phyloP scores from a whole-genome alignment of 2,888 invertebrate species.

The Thereva unica region DNA sequence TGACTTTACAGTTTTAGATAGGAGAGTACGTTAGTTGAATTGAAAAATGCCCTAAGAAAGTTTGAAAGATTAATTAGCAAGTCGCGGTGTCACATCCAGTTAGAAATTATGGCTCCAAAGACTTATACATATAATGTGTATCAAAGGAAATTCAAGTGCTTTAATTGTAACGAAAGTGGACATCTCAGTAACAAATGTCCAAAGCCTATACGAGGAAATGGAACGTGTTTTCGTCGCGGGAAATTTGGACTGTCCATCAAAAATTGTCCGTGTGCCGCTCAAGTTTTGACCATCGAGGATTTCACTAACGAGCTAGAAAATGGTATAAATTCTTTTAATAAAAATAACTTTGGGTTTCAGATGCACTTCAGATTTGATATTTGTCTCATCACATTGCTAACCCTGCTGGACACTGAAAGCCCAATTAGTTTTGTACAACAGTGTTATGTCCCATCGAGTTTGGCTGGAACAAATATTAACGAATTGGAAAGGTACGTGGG shows the following conservation, averaged over 20 bases:
- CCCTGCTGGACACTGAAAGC: conserved; percentile 13
- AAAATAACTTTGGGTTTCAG: conserved; percentile 13
- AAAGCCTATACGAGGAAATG: not conserved
- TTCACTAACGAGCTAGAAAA: not conserved
- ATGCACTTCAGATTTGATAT: not conserved
- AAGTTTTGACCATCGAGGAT: conserved; percentile 13
- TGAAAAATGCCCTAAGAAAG: conserved; percentile 10
- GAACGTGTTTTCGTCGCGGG: conserved; percentile 7
- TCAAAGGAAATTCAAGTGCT: conserved; percentile 1
- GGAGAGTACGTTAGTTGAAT: not conserved
- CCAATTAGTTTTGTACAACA: conserved; percentile 8
- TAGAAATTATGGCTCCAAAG: not conserved
- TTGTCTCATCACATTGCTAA: not conserved
- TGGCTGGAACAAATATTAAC: no score
- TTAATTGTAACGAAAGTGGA: conserved; percentile 7
- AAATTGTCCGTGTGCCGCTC: conserved; percentile 2
- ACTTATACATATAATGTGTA: not conserved
- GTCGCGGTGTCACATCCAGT: not conserved
- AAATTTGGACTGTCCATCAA: not conserved
- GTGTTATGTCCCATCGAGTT: conserved; percentile 8
- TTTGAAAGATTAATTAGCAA: conserved; percentile 3
- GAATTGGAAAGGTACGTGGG: no score
- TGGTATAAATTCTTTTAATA: not conserved
- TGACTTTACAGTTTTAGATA: no score
- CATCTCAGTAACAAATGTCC: conserved; percentile 6